Evolutionary conservation across 2,113 vertebrate species (phyloP).

Genomic region (sheep (Ovis aries)): ARS-UI_Ramb_v3.0 NC_056060.1:34032501-34033000

Average conservation of each 20-base stretch:
- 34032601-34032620: slow-evolving; percentile 23
- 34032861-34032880: background rate
- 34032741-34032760: background rate
- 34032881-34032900: background rate
- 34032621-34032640: background rate
- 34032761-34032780: background rate
- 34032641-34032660: slow-evolving; percentile 10
- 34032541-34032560: background rate
- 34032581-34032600: background rate
- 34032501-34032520: background rate
- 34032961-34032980: slow-evolving; percentile 14
- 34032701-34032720: background rate
- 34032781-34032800: background rate
- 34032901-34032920: background rate
- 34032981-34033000: slow-evolving; percentile 11
- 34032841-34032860: background rate
- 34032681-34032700: background rate
- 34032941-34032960: background rate
- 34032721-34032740: background rate
- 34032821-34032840: background rate
- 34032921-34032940: background rate
- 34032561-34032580: background rate
- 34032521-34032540: background rate
- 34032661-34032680: background rate
- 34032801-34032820: background rate